phyloP scores from a whole-genome alignment of 64 coral and sea anemone genomes.

The Anthopleura sola region DNA sequence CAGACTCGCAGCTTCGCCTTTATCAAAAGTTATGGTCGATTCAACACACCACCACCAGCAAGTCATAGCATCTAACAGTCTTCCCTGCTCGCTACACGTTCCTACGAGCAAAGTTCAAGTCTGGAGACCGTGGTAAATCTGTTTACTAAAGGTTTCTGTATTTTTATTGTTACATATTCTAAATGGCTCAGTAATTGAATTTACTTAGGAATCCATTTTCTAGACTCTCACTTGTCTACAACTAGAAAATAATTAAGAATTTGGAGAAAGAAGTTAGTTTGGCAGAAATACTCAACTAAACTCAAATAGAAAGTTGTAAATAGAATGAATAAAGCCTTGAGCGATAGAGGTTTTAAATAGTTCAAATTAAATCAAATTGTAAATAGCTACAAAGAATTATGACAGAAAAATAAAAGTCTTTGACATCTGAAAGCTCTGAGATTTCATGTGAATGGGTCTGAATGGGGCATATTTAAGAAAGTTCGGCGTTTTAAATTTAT shows the following conservation, averaged over 20 bases:
- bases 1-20: neutral
- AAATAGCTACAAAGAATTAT: slow-evolving; percentile 8
- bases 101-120: slow-evolving; percentile 16
- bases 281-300: no score
- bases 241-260: neutral
- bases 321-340: neutral
- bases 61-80: neutral
- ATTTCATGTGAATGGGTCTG: no score
- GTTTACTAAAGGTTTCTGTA: neutral
- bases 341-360: neutral
- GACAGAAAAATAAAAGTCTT: neutral
- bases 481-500: no score
- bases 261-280: neutral
- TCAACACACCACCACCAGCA: neutral
- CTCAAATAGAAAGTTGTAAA: neutral
- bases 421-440: neutral
- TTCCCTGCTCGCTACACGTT: neutral
- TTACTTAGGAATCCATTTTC: neutral
- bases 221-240: no score
- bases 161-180: neutral
- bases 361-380: neutral
- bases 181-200: neutral
- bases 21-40: neutral
- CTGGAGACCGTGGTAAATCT: slow-evolving; percentile 14
- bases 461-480: no score